A percentile compares a stretch with the other conserved stretches of the same genome.
These are phyloP conservation scores for Enteromius thamalakanensis DNA, from an alignment of 2,797 vertebrate genomes.

Conservation along the genomic window DNA sequence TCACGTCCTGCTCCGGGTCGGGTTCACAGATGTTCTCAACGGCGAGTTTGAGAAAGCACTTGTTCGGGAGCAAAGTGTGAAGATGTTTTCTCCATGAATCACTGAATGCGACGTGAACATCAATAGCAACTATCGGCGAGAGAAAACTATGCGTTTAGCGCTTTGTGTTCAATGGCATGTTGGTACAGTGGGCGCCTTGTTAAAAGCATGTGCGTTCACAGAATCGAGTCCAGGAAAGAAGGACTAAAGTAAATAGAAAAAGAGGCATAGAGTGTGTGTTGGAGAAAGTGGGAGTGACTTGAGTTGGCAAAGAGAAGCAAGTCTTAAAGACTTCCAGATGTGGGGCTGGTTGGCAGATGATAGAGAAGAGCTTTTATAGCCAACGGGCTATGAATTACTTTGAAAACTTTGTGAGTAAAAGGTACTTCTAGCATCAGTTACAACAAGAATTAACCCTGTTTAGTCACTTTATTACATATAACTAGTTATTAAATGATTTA, in stretches of 20 bases:
- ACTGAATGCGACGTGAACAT: conserved; percentile 57
- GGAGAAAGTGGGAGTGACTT: conserved; percentile 72
- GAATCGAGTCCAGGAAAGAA: conserved; percentile 52
- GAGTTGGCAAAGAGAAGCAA: conserved; percentile 79
- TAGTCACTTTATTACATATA: neutral
- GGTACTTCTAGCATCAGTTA: neutral
- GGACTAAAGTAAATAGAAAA: conserved; percentile 56
- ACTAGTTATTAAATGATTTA: neutral
- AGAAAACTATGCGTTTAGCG: neutral
- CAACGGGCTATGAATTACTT: conserved; percentile 39
- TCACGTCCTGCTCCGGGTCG: conserved; percentile 4
- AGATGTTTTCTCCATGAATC: conserved; percentile 32
- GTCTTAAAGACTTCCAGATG: conserved; percentile 85
- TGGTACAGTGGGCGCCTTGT: conserved; percentile 50
- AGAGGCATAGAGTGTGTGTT: conserved; percentile 52
- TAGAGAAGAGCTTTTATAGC: conserved; percentile 58
- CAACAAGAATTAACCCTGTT: neutral
- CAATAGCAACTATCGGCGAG: conserved; percentile 55
- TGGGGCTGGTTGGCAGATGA: conserved; percentile 66
- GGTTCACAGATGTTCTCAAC: conserved; percentile 24
- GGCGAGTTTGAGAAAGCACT: conserved; percentile 18
- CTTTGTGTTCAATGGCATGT: conserved; percentile 41
- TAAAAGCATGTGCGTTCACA: conserved; percentile 44
- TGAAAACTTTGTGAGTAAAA: conserved; percentile 16
- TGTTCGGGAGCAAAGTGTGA: neutral